These are phyloP conservation scores for Cichlasoma orientale DNA, from an alignment of 2,797 vertebrate genomes.

Conservation along the genomic window DNA sequence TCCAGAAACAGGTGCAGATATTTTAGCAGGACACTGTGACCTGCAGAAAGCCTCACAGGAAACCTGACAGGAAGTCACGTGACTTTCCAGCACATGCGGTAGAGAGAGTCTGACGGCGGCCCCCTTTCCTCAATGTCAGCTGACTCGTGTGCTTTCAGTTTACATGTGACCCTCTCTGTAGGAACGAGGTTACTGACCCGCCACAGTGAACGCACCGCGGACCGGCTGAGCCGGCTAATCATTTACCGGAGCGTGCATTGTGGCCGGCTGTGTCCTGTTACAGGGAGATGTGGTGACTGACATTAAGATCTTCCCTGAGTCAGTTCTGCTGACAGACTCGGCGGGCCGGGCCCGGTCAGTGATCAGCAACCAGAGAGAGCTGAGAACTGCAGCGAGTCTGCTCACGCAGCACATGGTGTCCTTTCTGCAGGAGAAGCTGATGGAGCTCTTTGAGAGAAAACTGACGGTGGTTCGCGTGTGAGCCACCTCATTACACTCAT, in stretches of 20 bases:
- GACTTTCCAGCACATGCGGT: too few relatives aligned
- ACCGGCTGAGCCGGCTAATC: conserved; percentile 38
- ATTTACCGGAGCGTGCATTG: conserved; percentile 41
- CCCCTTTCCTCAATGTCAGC: background rate
- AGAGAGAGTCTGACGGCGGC: too few relatives aligned
- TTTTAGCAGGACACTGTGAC: conserved; percentile 7
- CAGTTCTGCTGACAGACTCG: conserved; percentile 25
- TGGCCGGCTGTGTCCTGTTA: conserved; percentile 42
- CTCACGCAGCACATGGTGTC: background rate
- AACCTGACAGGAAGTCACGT: too few relatives aligned
- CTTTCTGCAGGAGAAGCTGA: too few relatives aligned
- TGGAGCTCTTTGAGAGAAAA: too few relatives aligned
- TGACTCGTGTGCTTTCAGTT: background rate
- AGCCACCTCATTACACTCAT: too few relatives aligned
- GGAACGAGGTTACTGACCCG: background rate
- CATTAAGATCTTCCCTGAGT: conserved; percentile 52
- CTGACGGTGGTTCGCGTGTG: too few relatives aligned
- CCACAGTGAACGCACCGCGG: background rate
- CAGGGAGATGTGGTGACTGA: conserved; percentile 52
- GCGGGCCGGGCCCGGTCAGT: conserved; percentile 35
- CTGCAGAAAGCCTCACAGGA: background rate
- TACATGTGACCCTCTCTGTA: conserved; percentile 13
- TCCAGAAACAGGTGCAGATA: background rate
- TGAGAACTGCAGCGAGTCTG: background rate
- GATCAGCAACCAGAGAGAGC: conserved; percentile 37